Evolutionary conservation across 2,113 vertebrate genomes (phyloP).

Genomic region (Carassius carassius): DNA sequence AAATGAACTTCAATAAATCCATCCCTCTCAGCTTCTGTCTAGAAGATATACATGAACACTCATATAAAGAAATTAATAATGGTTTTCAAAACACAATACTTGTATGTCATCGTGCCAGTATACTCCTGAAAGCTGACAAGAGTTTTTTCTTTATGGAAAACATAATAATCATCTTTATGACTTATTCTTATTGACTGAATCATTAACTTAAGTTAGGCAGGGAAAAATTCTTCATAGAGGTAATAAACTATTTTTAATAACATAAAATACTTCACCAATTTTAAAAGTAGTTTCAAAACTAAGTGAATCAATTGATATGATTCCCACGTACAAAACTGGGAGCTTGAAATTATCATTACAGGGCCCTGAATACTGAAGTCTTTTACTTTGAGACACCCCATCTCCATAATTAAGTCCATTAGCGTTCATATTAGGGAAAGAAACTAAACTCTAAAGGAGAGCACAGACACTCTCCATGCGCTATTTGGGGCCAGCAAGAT

Average conservation of each 20-base stretch:
- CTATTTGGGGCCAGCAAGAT: slow-evolving; percentile 53
- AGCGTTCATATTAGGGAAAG: slow-evolving; percentile 3
- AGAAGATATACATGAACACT: background rate
- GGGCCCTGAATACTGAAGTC: slow-evolving; percentile 9
- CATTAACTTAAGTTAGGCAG: no score
- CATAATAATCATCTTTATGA: no score
- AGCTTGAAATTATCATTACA: background rate
- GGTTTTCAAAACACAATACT: background rate
- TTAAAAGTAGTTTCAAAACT: background rate
- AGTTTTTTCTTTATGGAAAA: background rate
- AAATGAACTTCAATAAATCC: background rate
- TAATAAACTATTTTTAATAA: background rate
- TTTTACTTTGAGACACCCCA: slow-evolving; percentile 36
- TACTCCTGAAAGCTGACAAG: background rate
- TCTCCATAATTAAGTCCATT: slow-evolving; percentile 55
- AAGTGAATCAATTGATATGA: background rate
- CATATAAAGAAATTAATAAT: no score
- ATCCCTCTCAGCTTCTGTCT: background rate
- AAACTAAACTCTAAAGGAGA: slow-evolving; percentile 15
- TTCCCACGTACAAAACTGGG: background rate
- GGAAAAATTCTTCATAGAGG: no score
- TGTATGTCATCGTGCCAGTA: background rate
- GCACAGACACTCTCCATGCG: slow-evolving; percentile 36
- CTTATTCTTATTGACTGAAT: no score
- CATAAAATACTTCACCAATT: background rate